These are phyloP conservation scores for Bostrychus sinensis DNA, from an alignment of 2,113 vertebrate species.

Conservation along the genomic window DNA sequence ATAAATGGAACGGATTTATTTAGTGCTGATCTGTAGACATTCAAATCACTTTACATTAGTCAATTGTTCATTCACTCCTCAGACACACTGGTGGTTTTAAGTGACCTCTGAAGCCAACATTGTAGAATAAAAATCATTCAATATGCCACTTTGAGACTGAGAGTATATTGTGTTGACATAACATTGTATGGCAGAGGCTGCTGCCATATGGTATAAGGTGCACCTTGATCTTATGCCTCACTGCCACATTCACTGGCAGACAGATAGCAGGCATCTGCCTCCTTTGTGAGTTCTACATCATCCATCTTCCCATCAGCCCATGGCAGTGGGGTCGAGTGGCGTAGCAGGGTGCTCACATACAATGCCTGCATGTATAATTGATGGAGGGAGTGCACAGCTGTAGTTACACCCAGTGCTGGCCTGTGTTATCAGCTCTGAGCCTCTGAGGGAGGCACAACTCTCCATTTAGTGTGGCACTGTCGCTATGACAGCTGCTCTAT, in stretches of 20 bases:
- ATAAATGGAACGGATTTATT: too few species aligned
- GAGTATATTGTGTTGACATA: too few species aligned
- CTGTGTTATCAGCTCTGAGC: background rate
- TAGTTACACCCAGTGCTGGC: constrained; percentile 3
- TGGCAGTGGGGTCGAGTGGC: constrained; percentile 17
- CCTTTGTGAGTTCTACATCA: constrained; percentile 24
- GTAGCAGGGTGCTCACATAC: constrained; percentile 23
- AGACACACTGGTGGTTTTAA: too few species aligned
- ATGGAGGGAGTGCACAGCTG: constrained; percentile 8
- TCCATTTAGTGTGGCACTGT: constrained; percentile 5
- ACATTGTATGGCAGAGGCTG: too few species aligned
- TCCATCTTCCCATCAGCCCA: constrained; percentile 3
- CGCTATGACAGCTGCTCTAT: constrained; percentile 6
- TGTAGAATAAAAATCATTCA: too few species aligned
- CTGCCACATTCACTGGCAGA: background rate
- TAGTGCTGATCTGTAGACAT: too few species aligned
- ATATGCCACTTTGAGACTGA: too few species aligned
- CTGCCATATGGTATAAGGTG: too few species aligned
- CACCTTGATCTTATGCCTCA: too few species aligned
- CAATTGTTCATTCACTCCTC: too few species aligned
- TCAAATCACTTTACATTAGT: too few species aligned
- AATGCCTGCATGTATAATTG: constrained; percentile 28
- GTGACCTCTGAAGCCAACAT: too few species aligned
- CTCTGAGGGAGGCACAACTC: background rate
- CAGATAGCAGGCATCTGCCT: constrained; percentile 5